Evolutionary conservation across 2,888 invertebrate genomes (phyloP).

Genomic region (Operophtera brumata): DNA sequence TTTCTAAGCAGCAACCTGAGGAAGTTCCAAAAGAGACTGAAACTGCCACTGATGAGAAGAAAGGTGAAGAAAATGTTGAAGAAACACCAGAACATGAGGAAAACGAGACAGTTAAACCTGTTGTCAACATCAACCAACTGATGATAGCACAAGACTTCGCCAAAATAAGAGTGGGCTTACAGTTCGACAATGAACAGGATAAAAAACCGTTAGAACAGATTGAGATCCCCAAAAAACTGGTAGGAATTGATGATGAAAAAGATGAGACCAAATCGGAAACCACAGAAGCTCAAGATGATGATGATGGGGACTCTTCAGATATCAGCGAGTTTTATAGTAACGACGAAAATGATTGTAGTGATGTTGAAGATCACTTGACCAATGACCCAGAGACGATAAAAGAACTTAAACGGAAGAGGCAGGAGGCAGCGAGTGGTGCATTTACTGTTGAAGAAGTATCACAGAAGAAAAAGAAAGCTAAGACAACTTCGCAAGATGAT

Average conservation of each 20-base stretch:
- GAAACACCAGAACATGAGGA: constrained; percentile 45
- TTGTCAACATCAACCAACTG: constrained; percentile 66
- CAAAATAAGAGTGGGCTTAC: constrained; percentile 88
- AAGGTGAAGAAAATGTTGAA: constrained; percentile 42
- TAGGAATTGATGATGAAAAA: constrained; percentile 69
- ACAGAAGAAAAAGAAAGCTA: constrained; percentile 60
- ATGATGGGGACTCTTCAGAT: constrained; percentile 81
- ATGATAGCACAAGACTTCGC: constrained; percentile 89
- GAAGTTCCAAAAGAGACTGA: constrained; percentile 40
- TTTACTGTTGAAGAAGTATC: constrained; percentile 78
- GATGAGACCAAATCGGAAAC: constrained; percentile 49
- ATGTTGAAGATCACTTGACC: constrained; percentile 75
- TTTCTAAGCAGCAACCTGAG: constrained; percentile 65
- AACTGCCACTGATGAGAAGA: constrained; percentile 40
- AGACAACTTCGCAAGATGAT: constrained; percentile 32
- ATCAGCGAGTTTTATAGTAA: constrained; percentile 85
- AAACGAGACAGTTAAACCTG: constrained; percentile 50
- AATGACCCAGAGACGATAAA: constrained; percentile 69
- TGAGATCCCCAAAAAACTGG: constrained; percentile 63
- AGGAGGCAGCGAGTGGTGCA: constrained; percentile 77
- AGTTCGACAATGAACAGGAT: constrained; percentile 84
- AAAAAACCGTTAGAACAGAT: constrained; percentile 80
- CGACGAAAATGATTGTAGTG: constrained; percentile 81
- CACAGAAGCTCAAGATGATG: constrained; percentile 51
- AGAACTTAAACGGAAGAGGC: constrained; percentile 70